Base-by-base conservation (phyloP, 2,888 invertebrate species). In the Tetragonula carbonaria region DNA sequence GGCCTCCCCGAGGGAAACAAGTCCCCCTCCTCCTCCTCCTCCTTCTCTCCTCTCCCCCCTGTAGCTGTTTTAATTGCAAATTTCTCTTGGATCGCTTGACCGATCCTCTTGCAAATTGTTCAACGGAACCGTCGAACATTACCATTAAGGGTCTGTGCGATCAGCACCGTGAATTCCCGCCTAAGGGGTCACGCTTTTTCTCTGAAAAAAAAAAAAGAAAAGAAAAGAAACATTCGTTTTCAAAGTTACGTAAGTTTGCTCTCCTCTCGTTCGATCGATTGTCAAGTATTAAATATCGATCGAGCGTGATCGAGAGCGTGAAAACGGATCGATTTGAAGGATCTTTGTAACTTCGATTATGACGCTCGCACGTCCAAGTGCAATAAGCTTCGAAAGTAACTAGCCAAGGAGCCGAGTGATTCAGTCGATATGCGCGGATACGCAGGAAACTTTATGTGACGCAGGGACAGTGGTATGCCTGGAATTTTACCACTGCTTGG, bases 11-110 rank as follows among this genome's bases (percentile, higher is more conserved):
- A 38, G 53, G 81, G 66, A 55, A 62, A 67, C 21, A 28, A 72
- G 76, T 50, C 63, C 59, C 21, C 50, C 57, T 21, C 28, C 28
- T 28, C 2, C 28, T 28, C 28, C 28, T 28, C 28, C 28, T 28
- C 28, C 28, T 28, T 2, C 1, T 28, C 28, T 28, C 28, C 28
- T 28, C 28, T 33, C 33, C 45, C 8, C 38, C 1, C 38, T 8
- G 1, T 45, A n/a, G 57, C 33, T 57, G 80, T 77, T 84, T 85
- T 85, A 85, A 85, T 85, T 85, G 84, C 84, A 75, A 79, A 85
- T 83, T 83, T 85, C 84, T 84, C 51, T 72, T 11, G 16, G 4
- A 23, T 16, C 16, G 38, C 4, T 57, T 13, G 28, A 53, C 33
- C 67, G 70, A 51, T 51, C 51, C 72, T 59, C 57, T 67, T 68